phyloP scores from a whole-genome alignment of 1,140 invertebrate species.

The Drosophila ogumai region DNA sequence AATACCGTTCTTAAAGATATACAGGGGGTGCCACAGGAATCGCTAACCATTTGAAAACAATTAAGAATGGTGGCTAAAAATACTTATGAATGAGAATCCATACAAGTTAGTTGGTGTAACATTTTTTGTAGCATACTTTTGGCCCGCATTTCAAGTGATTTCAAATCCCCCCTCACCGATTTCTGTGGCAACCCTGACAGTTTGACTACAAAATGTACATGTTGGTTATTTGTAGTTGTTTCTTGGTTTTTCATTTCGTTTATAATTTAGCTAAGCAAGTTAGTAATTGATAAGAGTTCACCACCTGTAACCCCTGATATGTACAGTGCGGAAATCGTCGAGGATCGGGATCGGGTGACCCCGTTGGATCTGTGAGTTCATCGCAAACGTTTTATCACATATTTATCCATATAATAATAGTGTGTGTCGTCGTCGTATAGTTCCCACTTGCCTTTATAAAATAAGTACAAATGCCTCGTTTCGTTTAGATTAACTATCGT shows the following conservation, averaged over 20 bases:
- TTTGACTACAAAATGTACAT: too few species aligned
- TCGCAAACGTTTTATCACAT: conserved; percentile 69
- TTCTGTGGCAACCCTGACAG: neutral
- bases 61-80: neutral
- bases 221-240: too few species aligned
- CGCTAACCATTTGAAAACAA: neutral
- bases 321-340: conserved; percentile 48
- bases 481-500: conserved; percentile 60
- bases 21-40: neutral
- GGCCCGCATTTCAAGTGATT: neutral
- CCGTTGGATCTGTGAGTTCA: conserved; percentile 26
- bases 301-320: conserved; percentile 54
- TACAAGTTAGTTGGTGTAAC: neutral
- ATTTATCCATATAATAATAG: conserved; percentile 72
- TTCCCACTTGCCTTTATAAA: conserved; percentile 61
- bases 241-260: conserved; percentile 4
- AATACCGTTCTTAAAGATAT: conserved; percentile 7
- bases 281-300: conserved; percentile 45
- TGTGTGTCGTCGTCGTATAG: conserved; percentile 34
- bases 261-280: conserved; percentile 45
- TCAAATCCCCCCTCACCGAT: neutral
- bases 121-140: conserved; percentile 5
- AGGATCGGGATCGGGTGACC: conserved; percentile 1
- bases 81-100: too few species aligned
- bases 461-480: conserved; percentile 72